A percentile compares a stretch with the other conserved stretches of the same genome.
These are phyloP conservation scores for Cosmia trapezina DNA, from an alignment of 2,888 invertebrate species.

Conservation along the genomic window DNA sequence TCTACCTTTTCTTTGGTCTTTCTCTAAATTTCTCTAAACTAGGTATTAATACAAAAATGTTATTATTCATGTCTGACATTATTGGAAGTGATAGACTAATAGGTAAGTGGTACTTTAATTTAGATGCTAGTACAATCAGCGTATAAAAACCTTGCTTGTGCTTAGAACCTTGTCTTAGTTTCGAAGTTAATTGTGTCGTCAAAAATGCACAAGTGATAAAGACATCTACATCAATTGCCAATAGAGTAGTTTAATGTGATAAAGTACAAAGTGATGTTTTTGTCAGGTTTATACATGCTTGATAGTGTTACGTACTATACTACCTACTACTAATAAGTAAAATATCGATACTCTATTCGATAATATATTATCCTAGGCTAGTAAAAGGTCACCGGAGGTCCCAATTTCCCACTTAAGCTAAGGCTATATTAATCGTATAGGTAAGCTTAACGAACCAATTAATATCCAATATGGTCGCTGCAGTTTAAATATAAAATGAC, in stretches of 20 bases:
- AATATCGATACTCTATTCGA: not conserved
- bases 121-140: not conserved
- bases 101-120: conserved; percentile 50
- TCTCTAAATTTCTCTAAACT: not conserved
- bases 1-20: not conserved
- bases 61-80: conserved; percentile 53
- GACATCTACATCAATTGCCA: not conserved
- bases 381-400: conserved; percentile 19
- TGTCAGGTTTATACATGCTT: not conserved
- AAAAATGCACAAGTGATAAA: not conserved
- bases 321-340: not conserved
- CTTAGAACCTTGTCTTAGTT: not conserved
- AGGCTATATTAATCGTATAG: conserved; percentile 4
- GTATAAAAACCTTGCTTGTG: fast-evolving
- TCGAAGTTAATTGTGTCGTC: not conserved
- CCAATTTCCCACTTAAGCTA: conserved; percentile 34
- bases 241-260: not conserved
- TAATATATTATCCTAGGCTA: not conserved
- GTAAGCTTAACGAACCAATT: conserved; percentile 30
- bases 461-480: conserved; percentile 39
- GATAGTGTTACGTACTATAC: not conserved
- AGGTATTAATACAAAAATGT: conserved; percentile 43
- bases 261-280: not conserved
- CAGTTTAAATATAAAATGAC: conserved; percentile 11
- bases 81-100: conserved; percentile 49